phyloP scores from a whole-genome alignment of 2,797 vertebrate genomes.

The Rhabdophis nuchalis region DNA sequence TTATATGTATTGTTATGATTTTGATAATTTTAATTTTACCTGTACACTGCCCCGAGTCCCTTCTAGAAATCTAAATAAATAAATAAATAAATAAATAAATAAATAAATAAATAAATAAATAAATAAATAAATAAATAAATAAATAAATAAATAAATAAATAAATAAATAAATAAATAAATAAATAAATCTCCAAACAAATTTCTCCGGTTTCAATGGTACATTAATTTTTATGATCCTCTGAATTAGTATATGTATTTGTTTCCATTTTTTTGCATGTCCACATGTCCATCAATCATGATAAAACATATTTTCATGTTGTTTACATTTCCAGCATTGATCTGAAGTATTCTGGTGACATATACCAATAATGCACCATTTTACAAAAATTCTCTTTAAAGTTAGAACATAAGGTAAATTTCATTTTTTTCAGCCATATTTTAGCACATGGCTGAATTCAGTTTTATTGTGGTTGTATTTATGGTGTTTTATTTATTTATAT shows the following conservation, averaged over 20 bases:
- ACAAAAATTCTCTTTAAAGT: neutral
- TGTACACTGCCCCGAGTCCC: no score
- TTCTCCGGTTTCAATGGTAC: neutral
- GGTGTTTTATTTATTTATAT: no score
- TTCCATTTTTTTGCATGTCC: neutral
- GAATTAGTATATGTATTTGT: neutral
- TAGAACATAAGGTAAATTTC: neutral
- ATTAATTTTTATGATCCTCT: neutral
- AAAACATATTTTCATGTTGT: neutral
- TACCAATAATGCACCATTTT: neutral
- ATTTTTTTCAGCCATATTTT: neutral
- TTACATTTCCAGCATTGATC: neutral
- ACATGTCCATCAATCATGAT: neutral
- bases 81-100: no score
- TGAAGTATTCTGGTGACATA: neutral
- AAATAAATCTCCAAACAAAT: rapidly evolving
- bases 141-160: no score
- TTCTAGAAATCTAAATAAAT: no score
- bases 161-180: no score
- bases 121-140: no score
- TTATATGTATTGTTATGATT: no score
- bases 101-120: no score
- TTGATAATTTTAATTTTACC: no score
- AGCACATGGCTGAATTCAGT: no score
- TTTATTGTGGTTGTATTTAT: no score